phyloP scores from a whole-genome alignment of 2,888 invertebrate species.

The Drosophila prostipennis region DNA sequence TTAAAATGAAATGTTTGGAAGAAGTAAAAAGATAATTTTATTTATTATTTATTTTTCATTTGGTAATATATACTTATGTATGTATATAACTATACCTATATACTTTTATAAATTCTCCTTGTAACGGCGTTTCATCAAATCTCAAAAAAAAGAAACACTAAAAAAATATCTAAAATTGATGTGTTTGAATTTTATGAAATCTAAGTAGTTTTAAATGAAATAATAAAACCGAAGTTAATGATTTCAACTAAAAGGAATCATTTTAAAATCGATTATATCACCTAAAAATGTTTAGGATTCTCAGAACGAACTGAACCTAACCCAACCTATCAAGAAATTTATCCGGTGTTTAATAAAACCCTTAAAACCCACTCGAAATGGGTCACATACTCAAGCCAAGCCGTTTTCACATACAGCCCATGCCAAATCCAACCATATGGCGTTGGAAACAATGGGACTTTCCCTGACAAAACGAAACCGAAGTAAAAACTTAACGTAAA shows the following conservation, averaged over 20 bases:
- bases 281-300: neutral
- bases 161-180: no score
- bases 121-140: no score
- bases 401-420: constrained; percentile 20
- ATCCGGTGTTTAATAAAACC: neutral
- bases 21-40: no score
- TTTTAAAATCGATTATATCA: neutral
- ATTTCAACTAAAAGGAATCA: neutral
- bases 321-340: neutral
- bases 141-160: no score
- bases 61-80: no score
- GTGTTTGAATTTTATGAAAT: no score
- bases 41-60: no score
- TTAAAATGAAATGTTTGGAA: no score
- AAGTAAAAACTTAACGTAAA: constrained; percentile 49
- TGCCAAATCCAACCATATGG: constrained; percentile 40
- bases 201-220: no score
- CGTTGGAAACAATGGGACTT: constrained; percentile 42
- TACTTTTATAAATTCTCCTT: no score
- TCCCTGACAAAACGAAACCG: constrained; percentile 36
- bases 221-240: no score
- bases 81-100: no score
- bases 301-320: neutral
- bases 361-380: constrained; percentile 11
- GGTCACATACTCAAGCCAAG: constrained; percentile 15